Base-by-base conservation (phyloP, 1,140 invertebrate genomes). In the Drosophila ercepeae region DNA sequence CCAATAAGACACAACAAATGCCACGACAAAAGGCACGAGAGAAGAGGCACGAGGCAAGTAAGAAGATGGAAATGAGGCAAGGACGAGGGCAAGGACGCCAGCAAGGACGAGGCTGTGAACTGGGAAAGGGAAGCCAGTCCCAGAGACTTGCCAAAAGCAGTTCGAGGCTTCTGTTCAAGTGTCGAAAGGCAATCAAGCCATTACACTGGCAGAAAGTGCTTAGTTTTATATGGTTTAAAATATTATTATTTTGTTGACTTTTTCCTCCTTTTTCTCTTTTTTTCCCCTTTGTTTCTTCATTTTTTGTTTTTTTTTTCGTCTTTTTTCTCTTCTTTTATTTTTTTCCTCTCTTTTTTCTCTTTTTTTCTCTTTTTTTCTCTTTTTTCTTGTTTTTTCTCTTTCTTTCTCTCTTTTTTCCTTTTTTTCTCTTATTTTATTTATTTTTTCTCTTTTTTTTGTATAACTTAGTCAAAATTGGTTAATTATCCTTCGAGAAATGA, bases 1-100 rank as follows among this genome's bases (percentile, higher is more conserved):
- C 61, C 55, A 73, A 81, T 76, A 72, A 72, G 55, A 78, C 70
- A 75, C 67, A 39, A 75, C 67, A 39, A 39, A 72, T 67, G 55
- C 78, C 70, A 75, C 67, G 16, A 39, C 36, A 39, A 39, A 5
- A 39, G 36, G 36, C n/a, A 7, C 36, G 5, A 0, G 16, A 39
- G n/a, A 39, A 0, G 13, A 16, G 3, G n/a, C n/a, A n/a, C n/a
- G n/a, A n/a, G 13, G n/a, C 13, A 14, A 21, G 21, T 21, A 25
- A 27, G 13, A 5, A 45, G 29, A 19, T 18, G 42, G 32, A 61
- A 41, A 60, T 41, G 34, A 53, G 27, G 36, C 32, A 29, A 18
- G n/a, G 13, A 29, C 13, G 13, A 25, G 44, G 27, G 36, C 32
- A 29, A 18, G n/a, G 13, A 29, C 13, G 13, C 11, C 11, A 2